phyloP scores from a whole-genome alignment of 2,113 vertebrate species.

The Phainopepla nitens region DNA sequence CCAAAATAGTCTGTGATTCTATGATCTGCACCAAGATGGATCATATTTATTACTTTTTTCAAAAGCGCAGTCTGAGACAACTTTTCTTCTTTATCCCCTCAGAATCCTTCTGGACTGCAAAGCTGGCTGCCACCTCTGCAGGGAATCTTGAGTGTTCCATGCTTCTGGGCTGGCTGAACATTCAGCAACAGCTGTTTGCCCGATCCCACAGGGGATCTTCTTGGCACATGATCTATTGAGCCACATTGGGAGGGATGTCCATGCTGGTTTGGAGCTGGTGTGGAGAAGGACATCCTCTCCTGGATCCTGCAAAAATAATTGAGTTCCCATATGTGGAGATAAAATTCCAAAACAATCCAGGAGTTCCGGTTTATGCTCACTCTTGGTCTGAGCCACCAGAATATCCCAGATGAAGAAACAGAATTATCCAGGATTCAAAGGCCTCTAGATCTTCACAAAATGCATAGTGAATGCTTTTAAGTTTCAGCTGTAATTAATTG shows the following conservation, averaged over 20 bases:
- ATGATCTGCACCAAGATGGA: not conserved
- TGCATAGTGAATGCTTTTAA: not conserved
- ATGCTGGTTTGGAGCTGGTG: not conserved
- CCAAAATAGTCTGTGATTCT: not conserved
- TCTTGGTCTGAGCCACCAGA: not conserved
- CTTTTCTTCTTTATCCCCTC: not conserved
- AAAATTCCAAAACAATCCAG: not conserved
- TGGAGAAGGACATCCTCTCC: not conserved
- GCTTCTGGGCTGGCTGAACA: not conserved
- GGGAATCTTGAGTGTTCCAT: not conserved
- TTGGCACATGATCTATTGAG: not conserved
- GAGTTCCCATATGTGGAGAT: not conserved
- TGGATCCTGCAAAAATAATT: not conserved
- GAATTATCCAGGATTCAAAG: not conserved
- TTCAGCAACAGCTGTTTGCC: rapidly evolving
- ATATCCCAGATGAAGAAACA: not conserved
- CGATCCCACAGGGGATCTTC: not conserved
- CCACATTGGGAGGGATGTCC: rapidly evolving
- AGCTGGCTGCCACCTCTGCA: not conserved
- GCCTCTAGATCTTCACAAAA: not conserved
- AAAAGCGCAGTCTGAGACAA: not conserved
- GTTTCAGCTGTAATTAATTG: not conserved
- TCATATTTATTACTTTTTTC: not conserved
- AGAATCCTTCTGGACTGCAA: not conserved
- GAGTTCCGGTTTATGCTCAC: not conserved